Evolutionary conservation across 2,797 vertebrate species (phyloP).

Genomic region (Ambastaia sidthimunki): DNA sequence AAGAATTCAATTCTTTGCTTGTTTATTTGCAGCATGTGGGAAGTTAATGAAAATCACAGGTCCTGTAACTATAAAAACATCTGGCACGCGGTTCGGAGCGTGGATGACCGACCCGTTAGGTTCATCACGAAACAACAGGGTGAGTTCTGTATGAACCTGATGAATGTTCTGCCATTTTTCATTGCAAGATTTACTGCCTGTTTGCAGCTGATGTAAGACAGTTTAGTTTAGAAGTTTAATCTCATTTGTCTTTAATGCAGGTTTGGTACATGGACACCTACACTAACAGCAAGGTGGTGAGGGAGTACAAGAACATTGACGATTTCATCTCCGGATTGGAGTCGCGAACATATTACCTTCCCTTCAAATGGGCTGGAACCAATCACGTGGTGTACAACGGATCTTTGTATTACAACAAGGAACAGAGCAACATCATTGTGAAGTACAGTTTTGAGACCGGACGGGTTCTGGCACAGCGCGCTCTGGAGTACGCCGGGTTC

Average conservation of each 20-base stretch:
- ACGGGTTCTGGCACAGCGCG: constrained; percentile 88
- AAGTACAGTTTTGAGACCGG: constrained; percentile 95
- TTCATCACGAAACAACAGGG: constrained; percentile 91
- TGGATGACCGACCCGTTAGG: constrained; percentile 97
- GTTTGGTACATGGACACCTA: constrained; percentile 99
- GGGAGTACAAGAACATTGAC: constrained; percentile 90
- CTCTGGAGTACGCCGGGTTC: constrained; percentile 94
- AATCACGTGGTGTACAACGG: constrained; percentile 98
- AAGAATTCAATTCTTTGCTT: constrained; percentile 61
- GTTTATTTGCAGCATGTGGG: constrained; percentile 92
- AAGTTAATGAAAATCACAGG: constrained; percentile 99
- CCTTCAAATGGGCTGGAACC: constrained; percentile 98
- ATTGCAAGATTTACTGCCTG: neutral
- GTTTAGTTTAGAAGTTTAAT: neutral
- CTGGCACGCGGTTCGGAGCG: constrained; percentile 96
- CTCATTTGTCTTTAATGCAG: constrained; percentile 70
- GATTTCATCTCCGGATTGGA: constrained; percentile 92
- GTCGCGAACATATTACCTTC: constrained; percentile 95
- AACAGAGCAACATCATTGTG: constrained; percentile 98
- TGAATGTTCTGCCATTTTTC: constrained; percentile 21
- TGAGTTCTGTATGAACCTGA: constrained; percentile 73
- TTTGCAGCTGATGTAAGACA: neutral
- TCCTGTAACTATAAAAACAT: constrained; percentile 95
- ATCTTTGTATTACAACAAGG: constrained; percentile 98
- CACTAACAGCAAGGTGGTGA: constrained; percentile 96